Percentiles rank a stretch among this genome's conserved stretches.
Conservation (phyloP, 2,888 invertebrate species). For the Adineta ricciae region DNA sequence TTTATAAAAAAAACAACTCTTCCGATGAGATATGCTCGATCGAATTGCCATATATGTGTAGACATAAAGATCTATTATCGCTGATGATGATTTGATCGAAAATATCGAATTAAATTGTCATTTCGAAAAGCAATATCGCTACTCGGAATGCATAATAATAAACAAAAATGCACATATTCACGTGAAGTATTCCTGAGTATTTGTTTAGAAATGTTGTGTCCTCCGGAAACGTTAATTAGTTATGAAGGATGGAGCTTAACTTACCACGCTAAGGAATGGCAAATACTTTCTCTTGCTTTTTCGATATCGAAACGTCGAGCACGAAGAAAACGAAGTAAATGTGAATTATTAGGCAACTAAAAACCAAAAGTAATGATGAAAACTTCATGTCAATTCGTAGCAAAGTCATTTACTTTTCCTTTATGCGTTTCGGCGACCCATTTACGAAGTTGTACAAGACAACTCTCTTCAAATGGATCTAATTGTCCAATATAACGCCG, state of each 20-base stretch:
- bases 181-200: too few relatives aligned
- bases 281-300: slow-evolving; percentile 77
- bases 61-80: too few relatives aligned
- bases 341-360: slow-evolving; percentile 76
- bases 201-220: too few relatives aligned
- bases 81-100: too few relatives aligned
- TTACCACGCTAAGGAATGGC: slow-evolving; percentile 72
- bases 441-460: slow-evolving; percentile 72
- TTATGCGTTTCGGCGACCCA: slow-evolving; percentile 68
- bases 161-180: too few relatives aligned
- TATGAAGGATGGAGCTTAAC: neutral
- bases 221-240: too few relatives aligned
- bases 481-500: slow-evolving; percentile 76
- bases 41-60: too few relatives aligned
- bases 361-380: slow-evolving; percentile 35
- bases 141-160: too few relatives aligned
- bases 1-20: too few relatives aligned
- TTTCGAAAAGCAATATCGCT: too few relatives aligned
- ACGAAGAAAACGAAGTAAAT: slow-evolving; percentile 74
- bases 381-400: neutral
- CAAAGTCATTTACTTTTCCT: slow-evolving; percentile 62
- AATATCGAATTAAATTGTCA: too few relatives aligned
- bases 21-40: too few relatives aligned
- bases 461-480: slow-evolving; percentile 76
- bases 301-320: slow-evolving; percentile 83